Conservation (phyloP, 1,140 invertebrate genomes). For the Orius insidiosus region DNA sequence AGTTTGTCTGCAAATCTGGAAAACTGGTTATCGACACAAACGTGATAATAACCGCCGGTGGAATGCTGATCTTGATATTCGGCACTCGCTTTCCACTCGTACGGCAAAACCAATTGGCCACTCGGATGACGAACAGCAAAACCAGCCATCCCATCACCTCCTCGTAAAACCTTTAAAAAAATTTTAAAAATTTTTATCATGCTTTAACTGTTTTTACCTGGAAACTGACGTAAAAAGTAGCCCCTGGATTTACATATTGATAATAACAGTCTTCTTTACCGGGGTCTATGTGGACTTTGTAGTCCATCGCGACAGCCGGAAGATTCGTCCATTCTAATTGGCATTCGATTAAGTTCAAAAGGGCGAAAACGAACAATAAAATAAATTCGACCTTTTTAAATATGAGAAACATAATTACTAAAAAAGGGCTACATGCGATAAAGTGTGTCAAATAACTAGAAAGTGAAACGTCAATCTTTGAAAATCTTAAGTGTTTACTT, state of each 20-base stretch:
- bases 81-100: conserved; percentile 69
- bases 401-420: no score
- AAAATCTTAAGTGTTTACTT: no score
- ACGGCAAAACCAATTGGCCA: conserved; percentile 68
- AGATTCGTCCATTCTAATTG: conserved; percentile 27
- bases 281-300: conserved; percentile 83
- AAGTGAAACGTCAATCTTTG: no score
- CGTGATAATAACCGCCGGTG: conserved; percentile 71
- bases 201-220: conserved; percentile 65
- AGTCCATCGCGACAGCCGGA: conserved; percentile 83
- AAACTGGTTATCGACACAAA: conserved; percentile 91
- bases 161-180: conserved; percentile 49
- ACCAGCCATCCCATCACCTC: conserved; percentile 81
- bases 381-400: no score
- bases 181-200: neutral
- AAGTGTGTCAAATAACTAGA: no score
- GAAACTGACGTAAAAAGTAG: conserved; percentile 86
- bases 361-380: no score
- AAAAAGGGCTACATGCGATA: no score
- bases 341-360: no score
- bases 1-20: conserved; percentile 81
- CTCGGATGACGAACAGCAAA: conserved; percentile 75
- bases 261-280: conserved; percentile 91
- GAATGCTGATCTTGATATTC: conserved; percentile 72
- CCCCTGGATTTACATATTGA: conserved; percentile 76